These are phyloP conservation scores for Toxostoma redivivum DNA, from an alignment of 2,113 vertebrate genomes.

Conservation along the genomic window DNA sequence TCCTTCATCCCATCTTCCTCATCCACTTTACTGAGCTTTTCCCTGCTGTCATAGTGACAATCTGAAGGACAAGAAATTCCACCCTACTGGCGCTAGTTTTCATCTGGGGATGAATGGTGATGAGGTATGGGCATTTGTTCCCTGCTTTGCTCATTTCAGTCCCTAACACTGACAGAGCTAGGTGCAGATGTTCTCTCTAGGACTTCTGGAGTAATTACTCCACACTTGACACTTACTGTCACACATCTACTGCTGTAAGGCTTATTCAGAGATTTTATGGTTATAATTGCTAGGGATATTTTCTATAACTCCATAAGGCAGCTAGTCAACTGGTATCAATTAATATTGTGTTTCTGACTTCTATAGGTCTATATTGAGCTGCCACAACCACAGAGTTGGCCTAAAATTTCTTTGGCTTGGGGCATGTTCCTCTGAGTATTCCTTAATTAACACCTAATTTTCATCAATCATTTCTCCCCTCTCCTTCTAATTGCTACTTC, in stretches of 20 bases:
- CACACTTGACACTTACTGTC: background rate
- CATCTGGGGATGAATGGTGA: background rate
- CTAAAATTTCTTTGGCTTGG: background rate
- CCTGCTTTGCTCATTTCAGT: background rate
- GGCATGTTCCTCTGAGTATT: background rate
- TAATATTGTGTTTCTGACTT: background rate
- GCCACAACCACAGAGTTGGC: background rate
- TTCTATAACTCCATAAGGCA: background rate
- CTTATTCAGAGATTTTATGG: background rate
- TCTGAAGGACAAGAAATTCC: background rate
- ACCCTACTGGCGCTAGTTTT: background rate
- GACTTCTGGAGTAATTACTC: background rate
- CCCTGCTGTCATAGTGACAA: background rate
- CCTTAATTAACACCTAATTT: slow-evolving; percentile 21
- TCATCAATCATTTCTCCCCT: background rate
- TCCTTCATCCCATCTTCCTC: background rate
- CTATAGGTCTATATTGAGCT: background rate
- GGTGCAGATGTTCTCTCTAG: background rate
- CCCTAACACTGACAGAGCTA: background rate
- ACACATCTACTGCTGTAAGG: background rate
- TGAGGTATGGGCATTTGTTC: background rate
- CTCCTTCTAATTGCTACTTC: background rate
- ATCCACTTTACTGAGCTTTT: background rate
- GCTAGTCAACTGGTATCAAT: background rate
- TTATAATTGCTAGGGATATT: background rate